These are phyloP conservation scores for Andinoacara biseriatus DNA, from an alignment of 2,113 vertebrate genomes.

Conservation along the genomic window DNA sequence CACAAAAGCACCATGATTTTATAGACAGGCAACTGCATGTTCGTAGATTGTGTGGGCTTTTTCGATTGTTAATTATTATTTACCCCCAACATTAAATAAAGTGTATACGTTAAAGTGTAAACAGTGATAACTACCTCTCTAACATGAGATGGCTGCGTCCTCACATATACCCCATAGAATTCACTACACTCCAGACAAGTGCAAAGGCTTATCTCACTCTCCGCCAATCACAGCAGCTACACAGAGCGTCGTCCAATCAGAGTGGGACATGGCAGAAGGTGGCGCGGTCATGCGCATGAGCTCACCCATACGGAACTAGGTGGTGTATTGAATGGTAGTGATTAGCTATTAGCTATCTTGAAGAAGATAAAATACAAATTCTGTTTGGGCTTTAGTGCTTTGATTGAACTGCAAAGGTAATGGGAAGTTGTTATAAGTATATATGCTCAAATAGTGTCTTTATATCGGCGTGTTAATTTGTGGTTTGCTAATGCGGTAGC, in stretches of 20 bases:
- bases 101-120: neutral
- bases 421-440: neutral
- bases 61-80: neutral
- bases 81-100: neutral
- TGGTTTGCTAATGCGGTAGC: neutral
- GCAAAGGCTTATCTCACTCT: neutral
- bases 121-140: neutral
- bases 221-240: slow-evolving; percentile 37
- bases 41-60: neutral
- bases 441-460: neutral
- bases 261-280: slow-evolving; percentile 35
- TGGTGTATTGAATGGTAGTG: slow-evolving; percentile 10
- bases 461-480: neutral
- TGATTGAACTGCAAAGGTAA: neutral
- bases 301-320: slow-evolving; percentile 49
- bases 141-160: slow-evolving; percentile 65
- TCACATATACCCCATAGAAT: slow-evolving; percentile 33
- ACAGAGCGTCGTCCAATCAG: slow-evolving; percentile 68
- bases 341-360: slow-evolving; percentile 20
- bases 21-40: neutral
- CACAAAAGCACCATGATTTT: neutral
- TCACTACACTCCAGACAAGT: neutral
- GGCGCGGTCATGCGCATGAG: slow-evolving; percentile 10
- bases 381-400: neutral
- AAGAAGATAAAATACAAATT: neutral